Evolutionary conservation across 1,140 invertebrate species (phyloP), one percentile per base, ranked within the genome.

Genomic region (Antheraea mylitta): DNA sequence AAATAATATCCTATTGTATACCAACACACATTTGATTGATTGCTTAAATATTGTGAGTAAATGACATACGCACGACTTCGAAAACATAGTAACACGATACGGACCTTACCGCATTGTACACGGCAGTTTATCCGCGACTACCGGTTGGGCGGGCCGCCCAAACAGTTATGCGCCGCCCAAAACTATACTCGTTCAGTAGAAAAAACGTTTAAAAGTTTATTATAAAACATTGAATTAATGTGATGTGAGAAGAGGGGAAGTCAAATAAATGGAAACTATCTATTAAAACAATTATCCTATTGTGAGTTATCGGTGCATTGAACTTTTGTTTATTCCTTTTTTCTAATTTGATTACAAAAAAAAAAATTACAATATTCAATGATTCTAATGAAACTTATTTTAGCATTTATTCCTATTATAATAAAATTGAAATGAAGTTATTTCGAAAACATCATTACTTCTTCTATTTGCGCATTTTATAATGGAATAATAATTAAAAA

Each of bases 141-240:
- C 71, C 79, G 79, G 60, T 68, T 61, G 69, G 77, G 77, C 76
- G 74, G 63, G 63, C 70, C 74, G 76, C 76, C 78, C 72, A 70
- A 62, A 58, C 58, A 36, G 59, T 60, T 60, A 19, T 64, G 45
- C 48, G 38, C 71, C 65, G 62, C 71, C 66, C 48, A 65, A 64
- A 30, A 16, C 19, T 8, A 16, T 30, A 30, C 19, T 30, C 18
- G 30, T 53, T 53, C 16, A 13, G 45, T 16, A 53, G 0, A 53
- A 16, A 53, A 53, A 42, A 42, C 38, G 38, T 53, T n/a, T 6
- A 13, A 16, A 53, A n/a, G 13, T 13, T 6, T 53, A 53, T 53
- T 53, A 53, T n/a, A 8, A 53, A 53, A 53, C 6, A 13, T 53
- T 53, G 0, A 53, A 13, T 53, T 13, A 53, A 53, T 53, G 4